Evolutionary conservation across 1,140 invertebrate species (phyloP).

Genomic region (Drosophila leontia): DNA sequence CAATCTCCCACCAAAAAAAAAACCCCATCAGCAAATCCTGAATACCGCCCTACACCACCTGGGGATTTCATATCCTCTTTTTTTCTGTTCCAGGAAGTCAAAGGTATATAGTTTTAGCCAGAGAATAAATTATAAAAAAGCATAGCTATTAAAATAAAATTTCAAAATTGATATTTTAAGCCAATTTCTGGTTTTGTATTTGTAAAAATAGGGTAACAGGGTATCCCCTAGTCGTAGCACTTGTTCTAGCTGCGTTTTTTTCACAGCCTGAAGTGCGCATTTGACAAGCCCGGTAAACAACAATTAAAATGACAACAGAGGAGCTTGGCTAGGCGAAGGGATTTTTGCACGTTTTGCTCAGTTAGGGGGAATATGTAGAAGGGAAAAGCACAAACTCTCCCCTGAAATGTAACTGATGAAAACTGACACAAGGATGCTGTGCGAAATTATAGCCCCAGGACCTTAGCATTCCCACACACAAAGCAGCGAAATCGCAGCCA

Average conservation of each 20-base stretch:
- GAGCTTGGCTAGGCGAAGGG: constrained; percentile 55
- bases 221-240: not conserved
- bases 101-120: not conserved
- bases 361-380: constrained; percentile 5
- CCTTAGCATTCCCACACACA: constrained; percentile 46
- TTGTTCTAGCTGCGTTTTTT: not conserved
- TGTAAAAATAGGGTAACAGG: not conserved
- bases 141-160: not conserved
- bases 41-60: not conserved
- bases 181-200: not conserved
- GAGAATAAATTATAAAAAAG: not conserved
- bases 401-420: constrained; percentile 68
- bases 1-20: not conserved
- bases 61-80: not conserved
- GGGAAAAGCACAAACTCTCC: no score
- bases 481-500: constrained; percentile 56
- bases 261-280: constrained; percentile 59
- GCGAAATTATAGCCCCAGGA: constrained; percentile 77
- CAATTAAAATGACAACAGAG: constrained; percentile 81
- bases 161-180: not conserved
- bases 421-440: constrained; percentile 65
- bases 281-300: constrained; percentile 83
- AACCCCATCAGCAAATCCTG: not conserved
- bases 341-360: constrained; percentile 54
- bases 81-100: not conserved